Percentiles rank a stretch among this genome's conserved stretches.
Conservation (phyloP, 2,797 vertebrate genomes). For the Lycodopsis pacificus region DNA sequence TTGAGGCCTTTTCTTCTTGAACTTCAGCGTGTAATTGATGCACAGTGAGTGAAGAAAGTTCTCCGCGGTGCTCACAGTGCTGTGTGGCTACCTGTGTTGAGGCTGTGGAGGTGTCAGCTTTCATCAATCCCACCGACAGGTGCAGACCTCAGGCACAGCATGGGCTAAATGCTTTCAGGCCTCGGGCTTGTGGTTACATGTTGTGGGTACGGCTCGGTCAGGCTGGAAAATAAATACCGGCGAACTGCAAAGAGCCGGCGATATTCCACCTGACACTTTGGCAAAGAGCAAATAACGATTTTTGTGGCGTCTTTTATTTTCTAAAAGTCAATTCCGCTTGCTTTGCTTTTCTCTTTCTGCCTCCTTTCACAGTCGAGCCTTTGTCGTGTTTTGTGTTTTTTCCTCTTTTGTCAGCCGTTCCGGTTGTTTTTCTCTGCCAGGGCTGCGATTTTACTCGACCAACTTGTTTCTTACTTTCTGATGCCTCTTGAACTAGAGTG, state of each 20-base stretch:
- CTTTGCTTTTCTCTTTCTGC: slow-evolving; percentile 54
- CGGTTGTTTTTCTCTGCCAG: slow-evolving; percentile 48
- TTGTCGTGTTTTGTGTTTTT: slow-evolving; percentile 46
- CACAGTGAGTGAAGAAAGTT: slow-evolving; percentile 8
- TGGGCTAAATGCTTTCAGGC: slow-evolving; percentile 56
- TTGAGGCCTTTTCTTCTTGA: not conserved
- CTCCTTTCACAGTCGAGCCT: slow-evolving; percentile 47
- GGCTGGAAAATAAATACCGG: slow-evolving; percentile 36
- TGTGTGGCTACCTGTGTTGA: slow-evolving; percentile 38
- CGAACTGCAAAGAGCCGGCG: slow-evolving; percentile 5
- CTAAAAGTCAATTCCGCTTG: slow-evolving; percentile 50
- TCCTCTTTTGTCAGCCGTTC: slow-evolving; percentile 60
- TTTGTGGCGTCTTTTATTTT: slow-evolving; percentile 40
- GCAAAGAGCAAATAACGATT: slow-evolving; percentile 40
- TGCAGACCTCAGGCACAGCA: slow-evolving; percentile 41
- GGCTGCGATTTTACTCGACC: slow-evolving; percentile 41
- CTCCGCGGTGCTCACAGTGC: not conserved
- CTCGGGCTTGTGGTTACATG: slow-evolving; percentile 51
- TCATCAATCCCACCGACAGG: slow-evolving; percentile 62
- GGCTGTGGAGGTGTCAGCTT: slow-evolving; percentile 34
- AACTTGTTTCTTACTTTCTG: slow-evolving; percentile 46
- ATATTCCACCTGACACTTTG: slow-evolving; percentile 41
- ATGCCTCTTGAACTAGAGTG: slow-evolving; percentile 35
- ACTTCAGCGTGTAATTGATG: slow-evolving; percentile 3
- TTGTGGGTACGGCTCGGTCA: slow-evolving; percentile 31